Percentiles rank a stretch among this genome's conserved stretches.
These are phyloP conservation scores for Drosophila punjabiensis DNA, from an alignment of 1,140 invertebrate genomes.

Conservation along the genomic window DNA sequence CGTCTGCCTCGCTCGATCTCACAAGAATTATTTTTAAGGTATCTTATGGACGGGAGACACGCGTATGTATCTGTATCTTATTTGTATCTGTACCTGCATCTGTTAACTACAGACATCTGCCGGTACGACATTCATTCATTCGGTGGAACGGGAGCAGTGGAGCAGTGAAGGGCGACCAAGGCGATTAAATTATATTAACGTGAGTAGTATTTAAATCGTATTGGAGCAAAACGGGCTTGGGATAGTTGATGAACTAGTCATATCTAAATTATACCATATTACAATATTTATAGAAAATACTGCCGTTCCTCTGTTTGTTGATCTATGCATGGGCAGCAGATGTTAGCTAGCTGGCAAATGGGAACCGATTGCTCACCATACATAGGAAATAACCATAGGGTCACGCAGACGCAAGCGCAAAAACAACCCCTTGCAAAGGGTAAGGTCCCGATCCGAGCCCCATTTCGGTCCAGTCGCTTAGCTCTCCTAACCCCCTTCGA, in stretches of 20 bases:
- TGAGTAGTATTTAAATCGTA: neutral
- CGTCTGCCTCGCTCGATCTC: neutral
- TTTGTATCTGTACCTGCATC: neutral
- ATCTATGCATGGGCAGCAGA: conserved; percentile 16
- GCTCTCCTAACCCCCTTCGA: conserved; percentile 27
- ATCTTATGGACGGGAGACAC: neutral
- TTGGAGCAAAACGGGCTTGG: neutral
- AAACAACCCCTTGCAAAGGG: conserved; percentile 39
- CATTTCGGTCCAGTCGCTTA: conserved; percentile 41
- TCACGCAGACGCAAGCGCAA: conserved; percentile 18
- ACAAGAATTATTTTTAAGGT: neutral
- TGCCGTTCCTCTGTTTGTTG: neutral
- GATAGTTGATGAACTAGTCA: neutral
- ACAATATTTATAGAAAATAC: neutral
- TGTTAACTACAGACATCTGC: conserved; percentile 29
- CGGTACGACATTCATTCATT: conserved; percentile 16
- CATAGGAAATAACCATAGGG: neutral
- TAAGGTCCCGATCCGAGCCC: conserved; percentile 27
- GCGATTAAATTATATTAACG: neutral
- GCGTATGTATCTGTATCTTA: too few relatives aligned
- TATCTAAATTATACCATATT: neutral
- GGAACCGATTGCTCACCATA: neutral
- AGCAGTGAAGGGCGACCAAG: neutral
- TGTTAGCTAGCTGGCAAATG: conserved; percentile 15
- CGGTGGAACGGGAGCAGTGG: neutral